phyloP scores from a whole-genome alignment of 2,888 invertebrate species.

The Caenorhabditis uteleia region DNA sequence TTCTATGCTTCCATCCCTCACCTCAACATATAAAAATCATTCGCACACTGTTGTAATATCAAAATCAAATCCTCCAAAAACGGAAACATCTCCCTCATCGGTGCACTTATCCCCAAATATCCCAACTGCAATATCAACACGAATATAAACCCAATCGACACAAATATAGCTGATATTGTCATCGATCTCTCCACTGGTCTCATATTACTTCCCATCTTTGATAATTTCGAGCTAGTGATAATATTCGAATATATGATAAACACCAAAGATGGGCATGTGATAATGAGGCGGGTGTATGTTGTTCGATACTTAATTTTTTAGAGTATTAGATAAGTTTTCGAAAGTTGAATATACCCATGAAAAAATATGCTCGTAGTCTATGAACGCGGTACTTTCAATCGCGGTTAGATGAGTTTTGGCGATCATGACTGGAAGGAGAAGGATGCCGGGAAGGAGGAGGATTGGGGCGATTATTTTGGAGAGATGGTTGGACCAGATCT shows the following conservation, averaged over 20 bases:
- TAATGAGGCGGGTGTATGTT: no score
- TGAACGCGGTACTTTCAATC: neutral
- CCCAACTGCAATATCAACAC: neutral
- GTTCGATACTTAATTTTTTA: no score
- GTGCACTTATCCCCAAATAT: neutral
- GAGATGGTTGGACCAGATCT: no score
- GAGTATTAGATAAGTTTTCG: neutral
- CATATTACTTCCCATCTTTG: neutral
- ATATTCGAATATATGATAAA: neutral
- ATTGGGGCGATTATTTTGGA: no score
- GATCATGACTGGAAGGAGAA: neutral
- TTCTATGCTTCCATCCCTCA: no score
- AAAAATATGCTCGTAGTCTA: neutral
- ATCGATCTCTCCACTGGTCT: neutral
- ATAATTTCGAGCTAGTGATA: neutral
- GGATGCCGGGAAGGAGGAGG: no score
- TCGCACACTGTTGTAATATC: neutral
- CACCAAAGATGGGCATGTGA: neutral
- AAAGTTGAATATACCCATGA: neutral
- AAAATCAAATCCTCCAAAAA: neutral
- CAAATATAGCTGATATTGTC: neutral
- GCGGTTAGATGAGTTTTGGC: neutral
- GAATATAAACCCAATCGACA: neutral
- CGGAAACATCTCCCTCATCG: neutral
- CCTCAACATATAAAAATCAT: constrained; percentile 1